Base-by-base conservation (phyloP, 2,113 vertebrate species). In the Patagioenas fasciata region DNA sequence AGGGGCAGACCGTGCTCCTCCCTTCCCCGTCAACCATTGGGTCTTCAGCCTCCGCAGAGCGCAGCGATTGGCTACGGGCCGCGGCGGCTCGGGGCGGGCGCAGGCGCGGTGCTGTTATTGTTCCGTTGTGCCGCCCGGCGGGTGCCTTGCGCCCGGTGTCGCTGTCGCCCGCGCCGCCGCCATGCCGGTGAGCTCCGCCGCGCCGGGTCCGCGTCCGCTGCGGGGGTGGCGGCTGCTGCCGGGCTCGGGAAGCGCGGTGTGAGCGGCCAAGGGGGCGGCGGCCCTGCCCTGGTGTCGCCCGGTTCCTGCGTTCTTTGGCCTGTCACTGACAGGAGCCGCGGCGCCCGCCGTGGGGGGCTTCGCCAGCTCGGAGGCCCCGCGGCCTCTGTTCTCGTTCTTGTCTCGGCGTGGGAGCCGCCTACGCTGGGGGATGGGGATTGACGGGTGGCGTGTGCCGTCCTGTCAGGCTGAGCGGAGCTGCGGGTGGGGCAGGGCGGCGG, bases 111-210 rank as follows among this genome's bases (percentile, higher is more conserved):
- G 75, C 56, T 34, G 83, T 88, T 62, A 92, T 95, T 97, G 96
- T 97, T 48, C 56, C 74, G 57, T 16, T n/a, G 93, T 36, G 69
- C 66, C 57, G 4, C 10, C 5, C 19, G 54, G 36, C 31, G 31
- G 58, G 24, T 7, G 25, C 23, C 8, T 7, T 9, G 80, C 6
- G 40, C 23, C 2, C 8, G 29, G 48, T 4, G 86, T 31, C 3
- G 28, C 8, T 8, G 24, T 24, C 17, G 57, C 3, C 9, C 4
- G 34, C 50, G 25, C 34, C 1, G 17, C 26, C 84, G 79, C 34
- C 54, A 93, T 89, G 94, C 94, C 94, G 91, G 93, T 95, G 90
- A 95, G 93, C 19, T 2, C 18, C 13, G n/a, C 54, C 40, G 71
- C 29, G 29, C 17, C 36, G 25, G n/a, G 44, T 6, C 15, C 42